These are phyloP conservation scores for Harlomillsia oculata DNA, from an alignment of 1,140 invertebrate species.

Conservation along the genomic window DNA sequence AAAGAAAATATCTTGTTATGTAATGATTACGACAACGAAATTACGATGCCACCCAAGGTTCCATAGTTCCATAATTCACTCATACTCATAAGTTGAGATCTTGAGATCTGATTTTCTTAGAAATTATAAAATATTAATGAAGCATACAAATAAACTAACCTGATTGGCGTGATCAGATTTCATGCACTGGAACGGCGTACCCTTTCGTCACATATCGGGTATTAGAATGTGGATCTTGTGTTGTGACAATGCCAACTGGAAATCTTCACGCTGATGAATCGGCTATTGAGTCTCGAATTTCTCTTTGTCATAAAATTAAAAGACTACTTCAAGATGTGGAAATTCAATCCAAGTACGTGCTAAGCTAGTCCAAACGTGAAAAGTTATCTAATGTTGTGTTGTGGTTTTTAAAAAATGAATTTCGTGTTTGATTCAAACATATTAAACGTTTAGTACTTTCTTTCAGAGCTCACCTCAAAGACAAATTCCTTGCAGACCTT, in stretches of 20 bases:
- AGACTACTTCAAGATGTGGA: conserved; percentile 85
- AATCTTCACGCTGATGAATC: conserved; percentile 51
- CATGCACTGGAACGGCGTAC: conserved; percentile 75
- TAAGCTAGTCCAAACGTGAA: too few relatives aligned
- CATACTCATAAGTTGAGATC: too few relatives aligned
- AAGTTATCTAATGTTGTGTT: neutral
- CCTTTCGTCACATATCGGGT: conserved; percentile 79
- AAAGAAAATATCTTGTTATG: conserved; percentile 92
- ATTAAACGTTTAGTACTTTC: conserved; percentile 14
- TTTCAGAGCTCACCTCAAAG: conserved; percentile 86
- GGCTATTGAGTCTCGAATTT: conserved; percentile 53
- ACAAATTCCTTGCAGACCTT: conserved; percentile 92
- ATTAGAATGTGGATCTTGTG: conserved; percentile 58
- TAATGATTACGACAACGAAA: conserved; percentile 79
- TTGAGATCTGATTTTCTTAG: neutral
- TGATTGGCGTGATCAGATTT: conserved; percentile 56
- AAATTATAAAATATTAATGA: neutral
- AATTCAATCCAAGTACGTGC: conserved; percentile 73
- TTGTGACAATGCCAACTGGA: conserved; percentile 59
- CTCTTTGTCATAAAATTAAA: conserved; percentile 60
- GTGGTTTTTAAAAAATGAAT: conserved; percentile 1
- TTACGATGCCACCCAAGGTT: conserved; percentile 74
- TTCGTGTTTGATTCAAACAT: neutral
- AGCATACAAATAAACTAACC: conserved; percentile 6
- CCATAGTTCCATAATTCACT: conserved; percentile 17